Percentiles rank a stretch among this genome's conserved stretches.
phyloP scores from a whole-genome alignment of 2,888 invertebrate genomes.

The Subacronicta megacephala region DNA sequence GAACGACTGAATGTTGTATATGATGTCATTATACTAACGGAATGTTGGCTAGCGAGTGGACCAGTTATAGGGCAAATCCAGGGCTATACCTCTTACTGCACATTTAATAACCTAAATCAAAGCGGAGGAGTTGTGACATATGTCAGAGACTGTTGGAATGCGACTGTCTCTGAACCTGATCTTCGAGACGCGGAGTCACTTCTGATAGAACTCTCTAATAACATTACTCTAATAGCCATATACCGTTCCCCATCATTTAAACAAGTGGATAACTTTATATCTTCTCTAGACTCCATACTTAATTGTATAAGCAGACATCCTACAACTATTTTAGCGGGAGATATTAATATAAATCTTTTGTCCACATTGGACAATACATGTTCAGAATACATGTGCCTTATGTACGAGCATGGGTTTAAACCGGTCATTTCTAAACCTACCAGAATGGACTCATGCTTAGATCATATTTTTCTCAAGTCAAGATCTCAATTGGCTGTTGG shows the following conservation, averaged over 20 bases:
- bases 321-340: constrained; percentile 4
- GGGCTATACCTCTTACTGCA: neutral
- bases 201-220: neutral
- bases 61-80: neutral
- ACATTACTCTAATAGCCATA: constrained; percentile 1
- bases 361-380: neutral
- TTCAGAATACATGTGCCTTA: constrained; percentile 2
- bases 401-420: constrained; percentile 1
- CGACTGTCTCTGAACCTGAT: neutral
- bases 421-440: constrained; percentile 7
- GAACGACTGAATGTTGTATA: neutral
- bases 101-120: neutral
- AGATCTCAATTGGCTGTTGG: neutral
- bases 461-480: constrained; percentile 4
- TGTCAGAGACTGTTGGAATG: constrained; percentile 10
- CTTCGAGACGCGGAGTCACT: constrained; percentile 8
- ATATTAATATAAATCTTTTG: constrained; percentile 5
- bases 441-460: neutral
- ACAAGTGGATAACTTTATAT: constrained; percentile 3
- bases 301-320: neutral
- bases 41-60: constrained; percentile 4
- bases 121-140: constrained; percentile 8
- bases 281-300: neutral
- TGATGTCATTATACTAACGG: constrained; percentile 7
- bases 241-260: constrained; percentile 4